These are phyloP conservation scores for Cebuella pygmaea DNA, from an alignment of 2,797 vertebrate species.

Conservation along the genomic window DNA sequence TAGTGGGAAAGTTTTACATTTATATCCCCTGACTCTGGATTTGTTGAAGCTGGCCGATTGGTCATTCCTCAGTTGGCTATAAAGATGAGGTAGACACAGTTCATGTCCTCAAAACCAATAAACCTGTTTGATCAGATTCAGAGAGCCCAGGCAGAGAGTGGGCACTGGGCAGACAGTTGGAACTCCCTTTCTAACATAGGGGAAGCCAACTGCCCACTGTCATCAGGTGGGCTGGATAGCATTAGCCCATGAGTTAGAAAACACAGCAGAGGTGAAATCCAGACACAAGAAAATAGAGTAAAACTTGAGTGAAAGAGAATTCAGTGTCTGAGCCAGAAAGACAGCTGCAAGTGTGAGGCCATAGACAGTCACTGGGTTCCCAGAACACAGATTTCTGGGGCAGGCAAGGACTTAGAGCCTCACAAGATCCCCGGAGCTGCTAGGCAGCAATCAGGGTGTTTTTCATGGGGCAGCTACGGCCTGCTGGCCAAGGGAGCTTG, in stretches of 20 bases:
- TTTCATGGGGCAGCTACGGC: background rate
- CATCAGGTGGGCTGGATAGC: background rate
- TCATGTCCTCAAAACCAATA: background rate
- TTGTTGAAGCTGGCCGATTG: background rate
- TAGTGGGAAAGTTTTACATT: background rate
- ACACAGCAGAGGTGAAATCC: background rate
- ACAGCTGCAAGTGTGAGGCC: background rate
- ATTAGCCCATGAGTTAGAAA: background rate
- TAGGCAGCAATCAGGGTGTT: background rate
- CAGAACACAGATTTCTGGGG: background rate
- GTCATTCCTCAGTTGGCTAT: background rate
- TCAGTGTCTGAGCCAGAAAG: background rate
- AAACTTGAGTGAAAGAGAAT: background rate
- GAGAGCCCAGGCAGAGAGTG: background rate
- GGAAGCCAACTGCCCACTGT: background rate
- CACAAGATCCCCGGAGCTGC: background rate
- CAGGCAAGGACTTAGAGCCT: background rate
- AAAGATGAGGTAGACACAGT: background rate
- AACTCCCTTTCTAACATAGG: background rate
- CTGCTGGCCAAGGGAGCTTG: background rate
- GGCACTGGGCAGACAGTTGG: background rate
- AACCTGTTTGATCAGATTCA: background rate
- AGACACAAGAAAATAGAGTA: background rate
- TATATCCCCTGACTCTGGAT: background rate
- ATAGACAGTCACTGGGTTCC: background rate